Conservation (phyloP, 2,797 vertebrate genomes). For the Acanthornis magna region DNA sequence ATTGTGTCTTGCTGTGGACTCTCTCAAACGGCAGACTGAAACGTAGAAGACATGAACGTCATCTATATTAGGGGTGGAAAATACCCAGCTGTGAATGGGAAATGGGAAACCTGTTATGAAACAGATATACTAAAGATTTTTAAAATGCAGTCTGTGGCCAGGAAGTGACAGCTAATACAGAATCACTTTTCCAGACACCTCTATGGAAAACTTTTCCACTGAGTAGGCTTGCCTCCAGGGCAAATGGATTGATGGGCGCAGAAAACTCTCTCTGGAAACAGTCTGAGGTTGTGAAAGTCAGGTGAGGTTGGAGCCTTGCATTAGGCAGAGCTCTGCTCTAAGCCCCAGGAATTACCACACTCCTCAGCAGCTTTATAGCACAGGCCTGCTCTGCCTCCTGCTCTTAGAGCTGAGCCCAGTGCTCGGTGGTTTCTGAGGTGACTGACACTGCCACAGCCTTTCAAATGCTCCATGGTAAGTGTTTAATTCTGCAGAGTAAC, state of each 20-base stretch:
- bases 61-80: neutral
- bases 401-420: neutral
- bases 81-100: neutral
- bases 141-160: neutral
- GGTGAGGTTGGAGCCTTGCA: neutral
- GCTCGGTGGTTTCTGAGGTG: neutral
- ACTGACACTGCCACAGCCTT: neutral
- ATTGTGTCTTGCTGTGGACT: constrained; percentile 19
- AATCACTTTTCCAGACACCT: neutral
- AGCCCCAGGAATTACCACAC: neutral
- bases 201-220: neutral
- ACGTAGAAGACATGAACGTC: neutral
- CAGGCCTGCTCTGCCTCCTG: neutral
- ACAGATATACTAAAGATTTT: neutral
- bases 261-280: neutral
- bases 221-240: neutral
- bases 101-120: neutral
- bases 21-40: neutral
- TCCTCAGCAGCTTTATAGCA: neutral
- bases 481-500: neutral
- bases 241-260: neutral
- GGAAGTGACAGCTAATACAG: neutral
- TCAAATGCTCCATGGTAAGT: neutral
- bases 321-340: neutral
- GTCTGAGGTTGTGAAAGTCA: neutral